Evolutionary conservation across 2,888 invertebrate genomes (phyloP).

Genomic region (Drosophila quinaria): DNA sequence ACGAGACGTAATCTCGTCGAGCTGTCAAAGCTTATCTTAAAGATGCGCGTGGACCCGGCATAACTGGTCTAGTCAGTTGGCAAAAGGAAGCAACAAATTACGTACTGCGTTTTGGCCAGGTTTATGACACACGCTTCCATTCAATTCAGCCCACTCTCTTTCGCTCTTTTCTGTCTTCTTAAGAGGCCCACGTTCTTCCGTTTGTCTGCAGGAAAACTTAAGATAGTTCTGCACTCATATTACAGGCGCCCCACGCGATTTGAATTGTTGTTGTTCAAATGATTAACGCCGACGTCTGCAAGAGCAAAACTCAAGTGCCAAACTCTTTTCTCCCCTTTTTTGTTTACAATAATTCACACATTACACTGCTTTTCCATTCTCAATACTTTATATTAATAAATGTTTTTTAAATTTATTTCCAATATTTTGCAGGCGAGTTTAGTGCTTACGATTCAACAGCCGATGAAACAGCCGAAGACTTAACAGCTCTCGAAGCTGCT

Average conservation of each 20-base stretch:
- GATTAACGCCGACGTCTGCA: slow-evolving; percentile 37
- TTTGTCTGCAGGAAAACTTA: slow-evolving; percentile 22
- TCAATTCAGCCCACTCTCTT: slow-evolving; percentile 1
- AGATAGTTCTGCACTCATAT: slow-evolving; percentile 39
- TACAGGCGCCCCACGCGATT: slow-evolving; percentile 55
- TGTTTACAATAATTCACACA: slow-evolving; percentile 6
- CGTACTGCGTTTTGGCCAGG: slow-evolving; percentile 52
- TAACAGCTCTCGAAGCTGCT: slow-evolving; percentile 9
- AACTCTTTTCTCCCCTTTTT: slow-evolving; percentile 3
- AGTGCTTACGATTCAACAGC: slow-evolving; percentile 36
- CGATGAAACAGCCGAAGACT: slow-evolving; percentile 44
- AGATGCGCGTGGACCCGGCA: slow-evolving; percentile 45
- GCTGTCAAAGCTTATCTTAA: slow-evolving; percentile 68
- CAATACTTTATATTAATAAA: slow-evolving; percentile 1
- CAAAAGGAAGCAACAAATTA: slow-evolving; percentile 54
- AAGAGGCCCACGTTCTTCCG: slow-evolving; percentile 51
- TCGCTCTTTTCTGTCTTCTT: slow-evolving; percentile 6
- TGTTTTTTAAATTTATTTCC: slow-evolving; percentile 5
- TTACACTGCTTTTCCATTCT: neutral
- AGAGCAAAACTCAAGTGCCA: slow-evolving; percentile 33
- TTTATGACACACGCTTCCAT: slow-evolving; percentile 64
- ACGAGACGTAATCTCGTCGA: slow-evolving; percentile 53
- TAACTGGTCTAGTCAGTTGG: slow-evolving; percentile 28
- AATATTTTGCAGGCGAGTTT: slow-evolving; percentile 56
- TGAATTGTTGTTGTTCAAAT: slow-evolving; percentile 54